These are phyloP conservation scores for Callopanchax toddi DNA, from an alignment of 2,113 vertebrate genomes.

Conservation along the genomic window DNA sequence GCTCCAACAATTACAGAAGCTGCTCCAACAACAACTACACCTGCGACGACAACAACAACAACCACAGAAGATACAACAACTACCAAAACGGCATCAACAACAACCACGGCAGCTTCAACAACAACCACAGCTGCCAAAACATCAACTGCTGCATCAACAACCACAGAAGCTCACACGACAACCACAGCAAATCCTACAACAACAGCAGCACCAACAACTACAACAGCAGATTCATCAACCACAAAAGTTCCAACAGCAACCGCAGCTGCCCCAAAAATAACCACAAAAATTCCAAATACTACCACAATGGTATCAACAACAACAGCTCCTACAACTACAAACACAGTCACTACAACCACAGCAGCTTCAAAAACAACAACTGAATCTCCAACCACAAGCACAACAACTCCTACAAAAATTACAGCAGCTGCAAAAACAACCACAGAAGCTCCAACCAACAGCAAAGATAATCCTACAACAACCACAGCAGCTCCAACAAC, in stretches of 20 bases:
- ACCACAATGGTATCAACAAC: not conserved
- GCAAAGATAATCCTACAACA: no score
- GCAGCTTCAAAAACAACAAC: not conserved
- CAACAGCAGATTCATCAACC: no score
- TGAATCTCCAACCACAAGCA: no score
- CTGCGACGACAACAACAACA: not conserved
- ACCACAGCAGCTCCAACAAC: no score
- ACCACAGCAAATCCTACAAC: no score
- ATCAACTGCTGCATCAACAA: not conserved
- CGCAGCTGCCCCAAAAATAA: not conserved
- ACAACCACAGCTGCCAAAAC: no score
- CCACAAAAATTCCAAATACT: not conserved
- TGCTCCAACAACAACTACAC: not conserved
- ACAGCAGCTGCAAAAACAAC: no score
- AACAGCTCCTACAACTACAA: accelerated
- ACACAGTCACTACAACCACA: accelerated
- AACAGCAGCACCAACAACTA: no score
- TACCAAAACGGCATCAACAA: not conserved
- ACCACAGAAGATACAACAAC: not conserved
- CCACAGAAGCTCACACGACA: not conserved
- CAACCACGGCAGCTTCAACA: not conserved
- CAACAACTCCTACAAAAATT: no score
- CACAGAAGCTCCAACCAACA: no score
- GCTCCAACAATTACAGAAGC: not conserved
- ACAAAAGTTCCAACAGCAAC: no score